phyloP scores from a whole-genome alignment of 2,888 invertebrate genomes.

The Drosophila siamana region DNA sequence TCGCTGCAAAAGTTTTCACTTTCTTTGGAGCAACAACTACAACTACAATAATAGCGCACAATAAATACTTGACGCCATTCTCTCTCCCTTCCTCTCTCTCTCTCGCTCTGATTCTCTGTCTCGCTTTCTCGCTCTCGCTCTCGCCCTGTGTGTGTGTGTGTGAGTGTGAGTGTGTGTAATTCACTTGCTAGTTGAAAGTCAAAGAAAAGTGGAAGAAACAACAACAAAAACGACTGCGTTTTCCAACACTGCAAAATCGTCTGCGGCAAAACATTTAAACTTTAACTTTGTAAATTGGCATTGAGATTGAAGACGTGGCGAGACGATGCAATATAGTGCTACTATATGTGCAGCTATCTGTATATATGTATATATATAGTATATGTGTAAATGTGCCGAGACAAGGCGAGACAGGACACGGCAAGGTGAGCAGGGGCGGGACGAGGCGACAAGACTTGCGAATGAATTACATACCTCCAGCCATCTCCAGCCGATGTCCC shows the following conservation, averaged over 20 bases:
- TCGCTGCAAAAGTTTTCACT: slow-evolving; percentile 74
- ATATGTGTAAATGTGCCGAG: not conserved
- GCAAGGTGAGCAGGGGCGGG: not conserved
- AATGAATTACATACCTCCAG: slow-evolving; percentile 18
- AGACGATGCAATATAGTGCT: not conserved
- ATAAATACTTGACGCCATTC: slow-evolving; percentile 77
- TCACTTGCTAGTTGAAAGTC: slow-evolving; percentile 53
- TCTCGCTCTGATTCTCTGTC: not conserved
- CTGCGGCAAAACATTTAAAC: slow-evolving; percentile 64
- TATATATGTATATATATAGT: too few relatives aligned
- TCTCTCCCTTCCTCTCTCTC: slow-evolving; percentile 3
- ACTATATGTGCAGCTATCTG: not conserved
- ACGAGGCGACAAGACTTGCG: slow-evolving; percentile 1
- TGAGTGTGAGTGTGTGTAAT: slow-evolving; percentile 33
- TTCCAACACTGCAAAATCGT: slow-evolving; percentile 50
- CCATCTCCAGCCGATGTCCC: not conserved
- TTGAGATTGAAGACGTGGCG: slow-evolving; percentile 9
- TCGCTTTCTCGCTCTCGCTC: slow-evolving; percentile 3
- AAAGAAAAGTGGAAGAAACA: slow-evolving; percentile 67
- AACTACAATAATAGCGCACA: slow-evolving; percentile 54
- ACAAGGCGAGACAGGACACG: not conserved
- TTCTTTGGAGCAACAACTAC: slow-evolving; percentile 51
- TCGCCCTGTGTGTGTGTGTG: slow-evolving; percentile 26
- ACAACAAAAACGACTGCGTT: slow-evolving; percentile 37
- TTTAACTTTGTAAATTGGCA: slow-evolving; percentile 45